Evolutionary conservation across 2,113 vertebrate species (phyloP).

Genomic region (Hiodon alosoides): DNA sequence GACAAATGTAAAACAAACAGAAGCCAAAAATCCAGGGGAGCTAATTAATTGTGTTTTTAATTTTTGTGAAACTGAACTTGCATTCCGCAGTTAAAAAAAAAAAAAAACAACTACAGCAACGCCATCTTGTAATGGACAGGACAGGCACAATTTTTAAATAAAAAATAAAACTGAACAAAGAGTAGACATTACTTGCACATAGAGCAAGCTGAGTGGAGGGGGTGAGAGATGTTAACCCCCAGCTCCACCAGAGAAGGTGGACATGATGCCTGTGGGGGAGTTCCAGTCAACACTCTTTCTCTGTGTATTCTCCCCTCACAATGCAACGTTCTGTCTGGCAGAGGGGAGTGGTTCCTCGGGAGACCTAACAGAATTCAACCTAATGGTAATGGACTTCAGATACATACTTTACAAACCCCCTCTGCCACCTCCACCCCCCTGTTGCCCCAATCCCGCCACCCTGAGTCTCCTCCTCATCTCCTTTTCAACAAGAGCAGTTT

Average conservation of each 20-base stretch:
- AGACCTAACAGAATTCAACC: constrained; percentile 40
- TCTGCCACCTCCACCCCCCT: constrained; percentile 27
- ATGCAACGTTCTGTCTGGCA: constrained; percentile 41
- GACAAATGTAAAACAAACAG: constrained; percentile 51
- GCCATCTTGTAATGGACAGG: too few relatives aligned
- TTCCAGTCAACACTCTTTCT: constrained; percentile 36
- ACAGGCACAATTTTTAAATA: too few relatives aligned
- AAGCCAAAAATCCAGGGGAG: constrained; percentile 48
- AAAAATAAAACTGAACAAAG: too few relatives aligned
- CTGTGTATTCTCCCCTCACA: constrained; percentile 35
- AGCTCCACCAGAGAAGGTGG: constrained; percentile 18
- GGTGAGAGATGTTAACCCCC: not conserved
- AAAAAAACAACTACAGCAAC: too few relatives aligned
- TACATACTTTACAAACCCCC: constrained; percentile 28
- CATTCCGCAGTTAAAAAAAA: too few relatives aligned
- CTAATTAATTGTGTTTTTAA: constrained; percentile 3
- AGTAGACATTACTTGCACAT: too few relatives aligned
- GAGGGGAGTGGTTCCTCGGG: constrained; percentile 37
- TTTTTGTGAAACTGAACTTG: not conserved
- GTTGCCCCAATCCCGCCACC: constrained; percentile 5
- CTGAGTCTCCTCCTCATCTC: constrained; percentile 49
- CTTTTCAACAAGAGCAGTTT: constrained; percentile 79
- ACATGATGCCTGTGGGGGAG: constrained; percentile 37
- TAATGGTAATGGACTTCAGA: constrained; percentile 47
- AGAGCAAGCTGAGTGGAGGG: not conserved